Percentiles rank a stretch among this genome's conserved stretches.
Conservation (phyloP, 2,113 vertebrate genomes). For the Lophotis ruficrista region DNA sequence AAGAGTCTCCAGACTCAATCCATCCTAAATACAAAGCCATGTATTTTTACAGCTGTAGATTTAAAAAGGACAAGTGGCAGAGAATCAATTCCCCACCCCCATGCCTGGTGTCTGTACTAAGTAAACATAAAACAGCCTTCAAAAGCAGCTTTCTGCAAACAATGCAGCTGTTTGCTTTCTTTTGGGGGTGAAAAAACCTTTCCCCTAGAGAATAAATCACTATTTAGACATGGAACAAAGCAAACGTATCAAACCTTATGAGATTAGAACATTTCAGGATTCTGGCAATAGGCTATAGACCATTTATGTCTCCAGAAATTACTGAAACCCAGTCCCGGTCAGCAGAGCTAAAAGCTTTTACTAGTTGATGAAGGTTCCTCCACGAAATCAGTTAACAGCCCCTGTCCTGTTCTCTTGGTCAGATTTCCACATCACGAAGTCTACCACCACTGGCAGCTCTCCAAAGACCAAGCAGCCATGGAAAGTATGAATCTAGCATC, state of each 20-base stretch:
- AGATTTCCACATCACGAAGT: neutral
- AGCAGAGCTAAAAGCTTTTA: neutral
- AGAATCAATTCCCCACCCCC: conserved; percentile 33
- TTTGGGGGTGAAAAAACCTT: conserved; percentile 15
- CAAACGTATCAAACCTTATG: neutral
- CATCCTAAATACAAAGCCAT: neutral
- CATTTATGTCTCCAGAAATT: neutral
- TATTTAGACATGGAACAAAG: conserved; percentile 23
- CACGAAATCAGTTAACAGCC: neutral
- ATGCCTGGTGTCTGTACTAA: conserved; percentile 29
- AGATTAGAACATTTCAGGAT: neutral
- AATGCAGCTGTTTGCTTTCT: conserved; percentile 67
- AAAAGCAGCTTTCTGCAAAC: conserved; percentile 72
- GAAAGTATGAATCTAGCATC: neutral
- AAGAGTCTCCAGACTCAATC: neutral
- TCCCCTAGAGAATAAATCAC: conserved; percentile 53
- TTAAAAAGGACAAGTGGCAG: neutral
- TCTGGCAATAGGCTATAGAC: neutral
- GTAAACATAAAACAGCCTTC: conserved; percentile 61
- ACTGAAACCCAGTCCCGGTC: neutral
- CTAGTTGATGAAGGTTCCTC: neutral
- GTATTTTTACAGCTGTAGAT: conserved; percentile 36
- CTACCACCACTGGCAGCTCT: neutral
- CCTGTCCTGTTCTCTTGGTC: neutral
- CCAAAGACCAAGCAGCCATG: neutral